These are phyloP conservation scores for Oophaga pumilio DNA, from an alignment of 2,113 vertebrate species.

Conservation along the genomic window DNA sequence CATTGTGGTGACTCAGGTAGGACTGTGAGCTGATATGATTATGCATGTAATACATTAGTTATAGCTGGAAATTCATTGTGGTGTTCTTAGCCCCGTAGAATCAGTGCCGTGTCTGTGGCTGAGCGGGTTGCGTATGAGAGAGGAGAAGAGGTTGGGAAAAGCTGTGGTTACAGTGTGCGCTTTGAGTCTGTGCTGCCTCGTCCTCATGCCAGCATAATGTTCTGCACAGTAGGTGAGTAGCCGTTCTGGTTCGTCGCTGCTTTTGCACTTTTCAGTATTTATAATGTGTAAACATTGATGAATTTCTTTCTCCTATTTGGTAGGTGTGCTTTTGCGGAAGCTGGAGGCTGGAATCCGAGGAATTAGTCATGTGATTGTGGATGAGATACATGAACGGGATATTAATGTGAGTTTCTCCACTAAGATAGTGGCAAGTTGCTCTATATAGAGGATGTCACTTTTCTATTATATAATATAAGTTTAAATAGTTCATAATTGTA, in stretches of 20 bases:
- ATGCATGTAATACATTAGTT: neutral
- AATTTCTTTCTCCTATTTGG: constrained; percentile 36
- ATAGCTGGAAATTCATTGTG: neutral
- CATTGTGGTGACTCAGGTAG: constrained; percentile 96
- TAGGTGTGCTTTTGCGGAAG: constrained; percentile 92
- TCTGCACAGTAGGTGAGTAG: constrained; percentile 93
- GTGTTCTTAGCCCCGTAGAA: constrained; percentile 83
- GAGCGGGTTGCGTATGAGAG: constrained; percentile 90
- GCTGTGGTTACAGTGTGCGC: constrained; percentile 95
- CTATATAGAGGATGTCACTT: neutral
- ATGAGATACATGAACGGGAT: constrained; percentile 97
- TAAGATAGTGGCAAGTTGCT: neutral
- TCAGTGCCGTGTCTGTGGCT: constrained; percentile 93
- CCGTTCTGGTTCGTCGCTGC: neutral
- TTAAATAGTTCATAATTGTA: neutral
- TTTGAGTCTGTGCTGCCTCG: constrained; percentile 94
- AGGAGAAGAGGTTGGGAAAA: constrained; percentile 86
- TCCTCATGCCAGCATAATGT: constrained; percentile 90
- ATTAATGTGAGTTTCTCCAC: constrained; percentile 86
- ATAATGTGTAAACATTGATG: neutral
- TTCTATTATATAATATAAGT: neutral
- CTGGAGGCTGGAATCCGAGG: constrained; percentile 93
- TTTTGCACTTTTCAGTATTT: neutral
- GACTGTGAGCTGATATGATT: neutral
- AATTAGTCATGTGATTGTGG: constrained; percentile 96